These are phyloP conservation scores for Pteronotus mesoamericanus DNA, from an alignment of 2,797 vertebrate species.

Conservation along the genomic window DNA sequence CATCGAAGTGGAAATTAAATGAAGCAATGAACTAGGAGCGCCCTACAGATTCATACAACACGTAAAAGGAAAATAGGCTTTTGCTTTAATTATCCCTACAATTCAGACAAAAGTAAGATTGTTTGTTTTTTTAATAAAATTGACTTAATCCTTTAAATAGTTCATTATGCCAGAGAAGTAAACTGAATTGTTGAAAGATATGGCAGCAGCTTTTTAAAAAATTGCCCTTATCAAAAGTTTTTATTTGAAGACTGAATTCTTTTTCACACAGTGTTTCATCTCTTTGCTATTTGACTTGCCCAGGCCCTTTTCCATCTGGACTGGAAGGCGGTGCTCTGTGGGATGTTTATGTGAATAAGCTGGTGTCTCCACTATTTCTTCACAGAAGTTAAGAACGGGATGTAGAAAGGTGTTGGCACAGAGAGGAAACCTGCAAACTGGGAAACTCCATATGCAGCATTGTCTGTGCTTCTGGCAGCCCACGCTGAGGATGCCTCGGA, in stretches of 20 bases:
- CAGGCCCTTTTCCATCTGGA: background rate
- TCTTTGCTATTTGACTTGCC: background rate
- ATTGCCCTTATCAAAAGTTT: background rate
- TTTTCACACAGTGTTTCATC: background rate
- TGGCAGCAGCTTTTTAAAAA: background rate
- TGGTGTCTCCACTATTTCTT: background rate
- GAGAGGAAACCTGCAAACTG: background rate
- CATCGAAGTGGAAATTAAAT: background rate
- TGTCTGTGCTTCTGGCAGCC: background rate
- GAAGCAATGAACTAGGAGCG: background rate
- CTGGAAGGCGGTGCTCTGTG: fast-evolving
- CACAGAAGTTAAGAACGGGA: background rate
- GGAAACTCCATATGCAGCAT: background rate
- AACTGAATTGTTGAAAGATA: background rate
- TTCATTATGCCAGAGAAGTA: background rate
- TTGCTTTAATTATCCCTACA: background rate
- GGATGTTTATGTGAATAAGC: background rate
- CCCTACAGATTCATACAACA: background rate
- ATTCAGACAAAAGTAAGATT: background rate
- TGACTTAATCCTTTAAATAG: background rate
- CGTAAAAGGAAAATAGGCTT: background rate
- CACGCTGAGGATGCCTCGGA: background rate
- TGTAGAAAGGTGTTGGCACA: background rate
- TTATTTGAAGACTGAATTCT: background rate
- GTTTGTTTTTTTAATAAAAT: background rate